Base-by-base conservation (phyloP, 1,140 invertebrate genomes). In the Elymnias hypermnestra region DNA sequence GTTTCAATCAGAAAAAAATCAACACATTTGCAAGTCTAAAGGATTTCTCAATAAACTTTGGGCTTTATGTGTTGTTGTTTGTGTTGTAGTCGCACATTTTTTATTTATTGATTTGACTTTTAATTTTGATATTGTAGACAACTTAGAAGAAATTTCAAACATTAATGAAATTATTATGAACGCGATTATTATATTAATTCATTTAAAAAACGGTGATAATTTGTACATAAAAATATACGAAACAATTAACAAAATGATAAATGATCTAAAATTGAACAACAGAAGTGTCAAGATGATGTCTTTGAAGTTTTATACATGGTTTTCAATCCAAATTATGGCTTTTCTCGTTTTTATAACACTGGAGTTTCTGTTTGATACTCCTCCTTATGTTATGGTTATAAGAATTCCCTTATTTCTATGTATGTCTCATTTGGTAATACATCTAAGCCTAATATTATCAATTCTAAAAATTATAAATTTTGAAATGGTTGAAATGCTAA, bases 361-460 rank as follows among this genome's bases (percentile, higher is more conserved):
- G 14, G 73, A 81, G 59, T 48, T 75, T 17, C 2, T 63, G 15
- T 56, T 18, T 4, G 31, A 15, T 3, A 21, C 44, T 26, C 54
- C 59, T 25, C 68, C 71, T 0, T 81, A 55, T 22, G 35, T 63
- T 29, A 15, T 74, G 29, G 1, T 76, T 7, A 51, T 63, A 28
- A 70, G 53, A 41, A 70, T 72, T 31, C 74, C 72, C 2, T 52
- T 63, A 21, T 76, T 67, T 53, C 40, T 76, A 2, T 50, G 64
- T 0, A 43, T 63, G 2, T 41, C 51, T 15, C 69, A 82, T 50
- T 57, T 77, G 21, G 46, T 66, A 12, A 28, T 67, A 22, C 74
- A 78, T 53, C 57, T 82, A 14, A 63, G 51, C 39, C 25, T 75
- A 22, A 37, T 75, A 5, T 41, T 72, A 7, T 60, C 65, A 8